Evolutionary conservation across 2,888 invertebrate genomes (phyloP), one percentile per base, ranked within the genome.

Genomic region (Pandemis cinnamomeana): DNA sequence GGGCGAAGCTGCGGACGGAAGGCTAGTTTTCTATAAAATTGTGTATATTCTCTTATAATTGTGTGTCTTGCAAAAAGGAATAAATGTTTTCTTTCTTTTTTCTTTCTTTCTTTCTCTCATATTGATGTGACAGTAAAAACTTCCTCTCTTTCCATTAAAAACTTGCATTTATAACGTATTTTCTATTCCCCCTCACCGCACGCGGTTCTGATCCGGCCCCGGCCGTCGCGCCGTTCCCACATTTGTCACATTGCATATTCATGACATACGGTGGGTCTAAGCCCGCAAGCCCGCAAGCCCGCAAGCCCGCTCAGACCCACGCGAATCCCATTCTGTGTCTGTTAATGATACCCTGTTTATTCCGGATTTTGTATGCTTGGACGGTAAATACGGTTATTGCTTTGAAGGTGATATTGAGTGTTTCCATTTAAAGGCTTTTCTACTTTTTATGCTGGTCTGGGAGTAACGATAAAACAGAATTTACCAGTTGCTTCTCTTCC

Each of bases 291-390:
- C 27, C 62, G 15, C 27, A 64, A 64, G 64, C 64, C 27, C 44
- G 27, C 11, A 48, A 64, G 44, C 20, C 27, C 62, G 15, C 27
- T 5, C 27, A 7, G 13, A 64, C 13, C 64, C 48, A 4, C 13
- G 20, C 7, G 64, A 48, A 64, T 64, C 64, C 64, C 48, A 13
- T 48, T 64, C 20, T 7, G 64, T 64, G n/a, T 61, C 27, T 27
- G 46, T 58, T 64, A 46, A 64, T 64, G 64, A 64, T 36, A 64
- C 46, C 64, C 64, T 48, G 64, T 48, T 64, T 48, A 64, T 36
- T n/a, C 64, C 10, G 64, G 64, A 46, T 64, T 27, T 48, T 27
- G 7, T 44, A 6, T 13, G 27, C 27, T 46, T 46, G 64, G 20
- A 20, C 63, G 11, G 42, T 63, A 20, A 63, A 63, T 44, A 11